Evolutionary conservation across 2,888 invertebrate species (phyloP), one percentile per base, ranked within the genome.

Genomic region (Campaea margaritaria): DNA sequence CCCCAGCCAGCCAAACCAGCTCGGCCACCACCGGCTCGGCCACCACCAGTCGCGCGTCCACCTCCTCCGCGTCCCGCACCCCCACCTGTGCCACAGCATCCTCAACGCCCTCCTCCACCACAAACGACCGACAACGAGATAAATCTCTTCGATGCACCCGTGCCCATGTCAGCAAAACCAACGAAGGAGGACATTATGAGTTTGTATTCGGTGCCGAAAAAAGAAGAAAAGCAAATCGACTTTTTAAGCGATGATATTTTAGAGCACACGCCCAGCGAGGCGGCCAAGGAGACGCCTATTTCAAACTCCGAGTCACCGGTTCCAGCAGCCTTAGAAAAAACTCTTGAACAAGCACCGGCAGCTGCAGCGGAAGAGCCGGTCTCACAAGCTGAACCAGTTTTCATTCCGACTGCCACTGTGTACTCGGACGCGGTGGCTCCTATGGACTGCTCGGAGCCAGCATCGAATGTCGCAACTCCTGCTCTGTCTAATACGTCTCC

Each of bases 101-200:
- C 66, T 62, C 81, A 81, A 16, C 74, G 67, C 0, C 65, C 66
- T 9, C 65, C 62, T 43, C 65, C 75, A 48, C 74, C 77, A 47
- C 85, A 84, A 34, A 68, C 80, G 0, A 43, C 60, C 0, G 89
- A 88, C 47, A 88, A 88, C 48, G 93, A 93, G 34, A 92, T 94
- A 5, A 94, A 94, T 70, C 80, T 94, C 1, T 94, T 94, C 58
- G 94, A 94, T 48, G 93, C 93, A 15, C 94, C 93, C 0, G 90
- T 86, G 50, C 94, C 94, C 1, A 85, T 88, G 21, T 79, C 85
- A 3, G 63, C 82, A 0, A 91, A 91, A 65, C 94, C 94, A 41
- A 91, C 93, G 7, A 94, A 93, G 62, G 94, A 94, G 76, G 94
- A 91, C 46, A 94, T 94, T 52, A 74, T 94, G 38, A 94, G 94